Evolutionary conservation across 2,888 invertebrate genomes (phyloP), one percentile per base, ranked within the genome.

Genomic region (Cybosia mesomella): DNA sequence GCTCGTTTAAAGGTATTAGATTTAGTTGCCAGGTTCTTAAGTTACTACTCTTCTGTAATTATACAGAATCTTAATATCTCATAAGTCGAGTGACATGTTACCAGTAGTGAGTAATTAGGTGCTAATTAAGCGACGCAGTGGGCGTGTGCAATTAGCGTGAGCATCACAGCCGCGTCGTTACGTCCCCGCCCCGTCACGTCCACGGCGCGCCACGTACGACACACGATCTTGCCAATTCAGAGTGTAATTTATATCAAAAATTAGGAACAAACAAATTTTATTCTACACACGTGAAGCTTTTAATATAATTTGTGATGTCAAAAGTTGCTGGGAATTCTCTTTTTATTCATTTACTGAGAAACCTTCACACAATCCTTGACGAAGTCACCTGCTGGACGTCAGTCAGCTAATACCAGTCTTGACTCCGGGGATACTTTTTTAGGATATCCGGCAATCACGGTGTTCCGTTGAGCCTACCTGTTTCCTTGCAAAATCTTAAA

Each of bases 71-170:
- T 22, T 54, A 55, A 68, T 59, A 68, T 60, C 57, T 43, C 36
- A 61, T 64, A 61, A 61, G 36, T 64, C 63, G 9, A 0, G 18
- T 36, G 65, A 65, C 67, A 72, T 70, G 64, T 60, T 55, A 34
- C 53, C 60, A 80, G 78, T 77, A 81, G 80, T 74, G 71, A 77
- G 87, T 92, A 91, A 93, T 92, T 92, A 89, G 85, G 83, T 85
- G 87, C 88, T 92, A 92, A 93, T 93, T 93, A 92, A 85, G 83
- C 78, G 83, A 85, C 74, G 81, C 86, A 88, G 81, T 81, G 84
- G 84, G 79, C 89, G 89, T 86, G 77, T 76, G 76, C 87, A 87
- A 88, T 83, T 78, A 83, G 73, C 74, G 74, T 7, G 69, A 69
- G 54, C 54, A 9, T 39, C 53, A n/a, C n/a, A n/a, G 62, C 3